Base-by-base conservation (phyloP, 2,888 invertebrate species). In the Parasteatoda lunata region DNA sequence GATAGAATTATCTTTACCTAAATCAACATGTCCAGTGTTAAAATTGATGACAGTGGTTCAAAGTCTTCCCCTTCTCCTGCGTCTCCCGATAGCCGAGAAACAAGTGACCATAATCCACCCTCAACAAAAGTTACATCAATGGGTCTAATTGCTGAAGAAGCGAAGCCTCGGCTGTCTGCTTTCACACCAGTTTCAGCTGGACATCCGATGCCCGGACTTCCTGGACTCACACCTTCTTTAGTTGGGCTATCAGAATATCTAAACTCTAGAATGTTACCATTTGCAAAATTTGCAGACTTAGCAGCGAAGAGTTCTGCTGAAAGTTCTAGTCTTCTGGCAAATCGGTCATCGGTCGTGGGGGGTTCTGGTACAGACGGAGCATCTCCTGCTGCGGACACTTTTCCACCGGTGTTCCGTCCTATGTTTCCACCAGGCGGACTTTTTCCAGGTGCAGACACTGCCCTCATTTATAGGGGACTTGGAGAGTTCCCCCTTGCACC, bases 401-500 rank as follows among this genome's bases (percentile, higher is more conserved):
- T 88, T 59, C 82, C 89, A 2, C 80, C 87, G 3, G 84, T 89
- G 65, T 88, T 89, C 70, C 76, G 89, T n/a, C 89, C 87, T 49
- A 81, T 89, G 77, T 87, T 89, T 48, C 87, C 87, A 0, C 87
- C 89, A 3, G 85, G 84, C 9, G 85, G 82, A 65, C 77, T 89
- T 13, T 89, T 89, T 49, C 88, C 88, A 15, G 85, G 85, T 45
- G 86, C 86, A 13, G 89, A 89, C 64, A 79, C 87, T 0, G 77
- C 84, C 7, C 89, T 89, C 30, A 80, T 88, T 75, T 89, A 89
- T 81, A 72, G 89, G 47, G 89, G 89, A 51, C 84, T 89, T 13
- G 87, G 87, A 6, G 89, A 89, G 48, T 88, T 87, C 59, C 89
- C 89, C 3, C 72, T 89, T 11, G 87, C 89, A 7, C 89, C 89